Evolutionary conservation across 2,888 invertebrate species (phyloP), one percentile per base, ranked within the genome.

Genomic region (Ectemnius cavifrons): DNA sequence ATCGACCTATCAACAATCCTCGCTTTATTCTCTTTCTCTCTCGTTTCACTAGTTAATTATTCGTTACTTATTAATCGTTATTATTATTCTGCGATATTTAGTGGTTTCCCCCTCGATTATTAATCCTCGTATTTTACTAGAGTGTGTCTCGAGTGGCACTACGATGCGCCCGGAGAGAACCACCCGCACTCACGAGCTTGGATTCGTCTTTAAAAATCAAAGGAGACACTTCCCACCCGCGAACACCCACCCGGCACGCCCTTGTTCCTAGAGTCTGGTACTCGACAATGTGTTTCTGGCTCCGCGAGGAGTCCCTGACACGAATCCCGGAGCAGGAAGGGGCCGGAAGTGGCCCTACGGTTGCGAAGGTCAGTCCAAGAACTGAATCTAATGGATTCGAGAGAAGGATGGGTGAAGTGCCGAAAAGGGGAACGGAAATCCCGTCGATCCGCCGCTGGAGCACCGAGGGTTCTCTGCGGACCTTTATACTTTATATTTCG

Each of bases 1-100:
- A 75, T 37, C 82, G 82, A 83, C 82, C 84, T 83, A 81, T 83
- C 37, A 83, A 83, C 82, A 84, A 83, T 81, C 67, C 64, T 83
- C 37, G 37, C 37, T 81, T 83, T 83, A 77, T 76, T 81, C 66
- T 63, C 61, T 71, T 78, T 71, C 73, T 72, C 69, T 68, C 62
- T 70, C 70, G 59, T 67, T 69, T 73, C 73, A 27, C 59, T 49
- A 47, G 61, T 61, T 47, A 52, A 61, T 62, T 52, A 52, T 62
- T 60, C 23, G 47, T 67, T 67, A 27, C 8, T 62, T 62, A 62
- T 49, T 46, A 11, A 47, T 62, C 20, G 18, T 28, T 47, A 20
- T 62, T 28, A 23, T 75, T 77, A 75, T 63, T 77, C 49, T 23
- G 37, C 59, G 67, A 71, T 49, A 67, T 66, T 66, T 70, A 75